These are phyloP conservation scores for Myripristis jacobus DNA, from an alignment of 2,797 vertebrate species.

Conservation along the genomic window DNA sequence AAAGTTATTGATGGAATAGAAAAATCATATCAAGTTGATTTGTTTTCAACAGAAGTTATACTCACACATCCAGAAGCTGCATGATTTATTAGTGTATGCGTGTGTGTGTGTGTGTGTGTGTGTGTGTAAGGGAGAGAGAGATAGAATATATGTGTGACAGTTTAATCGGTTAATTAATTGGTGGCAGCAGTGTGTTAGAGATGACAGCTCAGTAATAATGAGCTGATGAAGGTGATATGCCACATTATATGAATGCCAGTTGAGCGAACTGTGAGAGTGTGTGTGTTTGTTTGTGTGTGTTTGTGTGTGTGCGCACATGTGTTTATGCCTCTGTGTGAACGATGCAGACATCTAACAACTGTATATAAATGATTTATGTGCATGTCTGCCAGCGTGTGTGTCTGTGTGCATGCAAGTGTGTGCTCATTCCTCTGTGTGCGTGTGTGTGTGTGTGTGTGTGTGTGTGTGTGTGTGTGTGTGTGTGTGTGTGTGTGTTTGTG, in stretches of 20 bases:
- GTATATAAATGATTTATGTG: conserved; percentile 33
- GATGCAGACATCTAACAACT: conserved; percentile 9
- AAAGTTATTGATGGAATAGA: conserved; percentile 24
- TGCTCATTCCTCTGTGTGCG: not conserved
- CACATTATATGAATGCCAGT: not conserved
- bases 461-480: conserved; percentile 11
- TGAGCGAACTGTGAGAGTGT: not conserved
- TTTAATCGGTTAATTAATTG: conserved; percentile 64
- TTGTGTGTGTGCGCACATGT: no score
- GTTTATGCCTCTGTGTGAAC: not conserved
- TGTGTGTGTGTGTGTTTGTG: conserved; percentile 21
- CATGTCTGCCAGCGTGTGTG: conserved; percentile 7
- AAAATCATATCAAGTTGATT: conserved; percentile 36
- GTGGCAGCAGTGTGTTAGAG: conserved; percentile 45
- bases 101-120: conserved; percentile 2
- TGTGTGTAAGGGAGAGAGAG: not conserved
- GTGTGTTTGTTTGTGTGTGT: no score
- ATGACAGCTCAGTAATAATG: conserved; percentile 32
- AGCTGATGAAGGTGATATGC: conserved; percentile 35
- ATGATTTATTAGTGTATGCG: not conserved
- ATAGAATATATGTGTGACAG: conserved; percentile 10
- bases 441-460: not conserved
- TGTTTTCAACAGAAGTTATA: conserved; percentile 11
- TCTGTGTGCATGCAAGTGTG: conserved; percentile 3
- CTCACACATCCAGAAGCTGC: no score